phyloP scores from a whole-genome alignment of 2,888 invertebrate species.

The Augochlorella aurata region DNA sequence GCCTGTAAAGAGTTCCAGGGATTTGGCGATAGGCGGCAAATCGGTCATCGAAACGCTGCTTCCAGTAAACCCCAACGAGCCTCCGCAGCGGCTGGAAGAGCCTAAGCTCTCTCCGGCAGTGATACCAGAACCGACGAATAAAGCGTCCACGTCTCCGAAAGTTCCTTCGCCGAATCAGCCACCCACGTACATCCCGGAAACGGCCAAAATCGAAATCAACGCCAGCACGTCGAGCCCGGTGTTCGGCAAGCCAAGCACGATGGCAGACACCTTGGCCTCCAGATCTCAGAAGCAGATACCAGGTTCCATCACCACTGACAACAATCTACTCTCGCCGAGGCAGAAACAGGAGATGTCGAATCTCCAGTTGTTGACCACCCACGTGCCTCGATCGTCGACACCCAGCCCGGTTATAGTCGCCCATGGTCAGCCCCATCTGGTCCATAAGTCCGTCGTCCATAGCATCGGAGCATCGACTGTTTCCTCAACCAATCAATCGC shows the following conservation, averaged over 20 bases:
- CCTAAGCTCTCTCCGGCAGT: constrained; percentile 78
- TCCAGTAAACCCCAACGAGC: constrained; percentile 74
- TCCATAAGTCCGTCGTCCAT: constrained; percentile 74
- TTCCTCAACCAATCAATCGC: constrained; percentile 69
- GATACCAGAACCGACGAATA: constrained; percentile 77
- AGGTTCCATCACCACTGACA: constrained; percentile 64
- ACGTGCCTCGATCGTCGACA: constrained; percentile 84
- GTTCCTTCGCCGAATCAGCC: constrained; percentile 81
- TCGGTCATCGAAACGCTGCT: constrained; percentile 79
- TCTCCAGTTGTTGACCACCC: constrained; percentile 87
- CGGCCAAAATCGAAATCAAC: constrained; percentile 79
- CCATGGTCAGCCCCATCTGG: constrained; percentile 74
- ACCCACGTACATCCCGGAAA: constrained; percentile 80
- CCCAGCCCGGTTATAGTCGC: constrained; percentile 83
- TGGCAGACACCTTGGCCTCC: constrained; percentile 71
- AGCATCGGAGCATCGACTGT: constrained; percentile 63
- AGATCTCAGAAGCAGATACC: constrained; percentile 69
- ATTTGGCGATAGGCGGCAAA: constrained; percentile 70
- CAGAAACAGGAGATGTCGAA: constrained; percentile 81
- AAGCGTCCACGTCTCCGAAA: constrained; percentile 80
- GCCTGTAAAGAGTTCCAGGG: constrained; percentile 75
- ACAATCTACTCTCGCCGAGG: constrained; percentile 69
- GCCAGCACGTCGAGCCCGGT: constrained; percentile 74
- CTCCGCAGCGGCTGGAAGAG: constrained; percentile 75
- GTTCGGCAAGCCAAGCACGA: constrained; percentile 65